Conservation (phyloP, 2,888 invertebrate genomes). For the Heliconius aoede region DNA sequence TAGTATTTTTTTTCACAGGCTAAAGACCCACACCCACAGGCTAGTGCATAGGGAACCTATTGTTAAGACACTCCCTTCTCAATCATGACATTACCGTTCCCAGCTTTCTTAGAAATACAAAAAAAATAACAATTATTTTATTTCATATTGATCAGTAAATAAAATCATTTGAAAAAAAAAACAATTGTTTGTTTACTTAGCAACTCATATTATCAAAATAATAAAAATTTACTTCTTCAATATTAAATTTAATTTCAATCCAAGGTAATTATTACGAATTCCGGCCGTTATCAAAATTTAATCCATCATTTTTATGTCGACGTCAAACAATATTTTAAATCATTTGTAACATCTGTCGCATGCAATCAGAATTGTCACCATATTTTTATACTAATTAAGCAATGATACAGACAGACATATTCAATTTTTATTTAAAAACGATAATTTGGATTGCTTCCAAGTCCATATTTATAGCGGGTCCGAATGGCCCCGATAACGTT, state of each 20-base stretch:
- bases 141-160: no score
- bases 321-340: neutral
- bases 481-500: slow-evolving; percentile 49
- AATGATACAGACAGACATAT: slow-evolving; percentile 47
- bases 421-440: slow-evolving; percentile 51
- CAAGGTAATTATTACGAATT: no score
- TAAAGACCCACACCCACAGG: no score
- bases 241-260: no score
- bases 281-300: neutral
- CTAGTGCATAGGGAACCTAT: no score
- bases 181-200: no score
- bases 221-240: no score
- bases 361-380: neutral
- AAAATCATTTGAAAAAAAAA: neutral
- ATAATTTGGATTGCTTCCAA: slow-evolving; percentile 54
- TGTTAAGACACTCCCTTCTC: no score
- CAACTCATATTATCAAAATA: no score
- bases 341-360: neutral
- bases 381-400: slow-evolving; percentile 36
- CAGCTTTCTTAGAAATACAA: no score
- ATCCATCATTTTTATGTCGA: neutral
- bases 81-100: no score
- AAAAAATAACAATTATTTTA: no score
- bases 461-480: slow-evolving; percentile 48
- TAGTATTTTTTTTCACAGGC: neutral